phyloP scores from a whole-genome alignment of 2,113 vertebrate genomes.

The Macaca nemestrina region DNA sequence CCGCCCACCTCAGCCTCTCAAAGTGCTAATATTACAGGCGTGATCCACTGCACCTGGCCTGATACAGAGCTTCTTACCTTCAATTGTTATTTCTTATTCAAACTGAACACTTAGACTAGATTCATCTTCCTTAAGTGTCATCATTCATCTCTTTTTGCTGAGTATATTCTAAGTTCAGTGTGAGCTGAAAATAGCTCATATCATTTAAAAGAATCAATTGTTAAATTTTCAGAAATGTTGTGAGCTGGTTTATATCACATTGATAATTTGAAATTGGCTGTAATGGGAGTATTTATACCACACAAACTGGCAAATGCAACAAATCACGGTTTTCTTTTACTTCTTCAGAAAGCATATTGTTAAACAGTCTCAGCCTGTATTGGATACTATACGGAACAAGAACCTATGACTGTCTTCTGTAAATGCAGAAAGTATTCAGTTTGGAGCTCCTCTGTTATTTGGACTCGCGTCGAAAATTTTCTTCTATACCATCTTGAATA shows the following conservation, averaged over 20 bases:
- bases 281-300: neutral
- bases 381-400: neutral
- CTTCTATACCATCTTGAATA: neutral
- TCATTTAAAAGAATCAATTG: neutral
- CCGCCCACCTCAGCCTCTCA: no score
- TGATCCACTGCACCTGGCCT: no score
- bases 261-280: neutral
- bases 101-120: neutral
- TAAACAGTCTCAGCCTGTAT: neutral
- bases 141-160: neutral
- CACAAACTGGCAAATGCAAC: neutral
- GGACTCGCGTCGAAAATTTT: neutral
- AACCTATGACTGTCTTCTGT: neutral
- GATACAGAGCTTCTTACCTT: neutral
- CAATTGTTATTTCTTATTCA: neutral
- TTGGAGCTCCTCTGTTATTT: neutral
- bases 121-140: neutral
- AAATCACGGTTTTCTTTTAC: neutral
- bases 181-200: neutral
- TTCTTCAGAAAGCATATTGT: neutral
- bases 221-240: neutral
- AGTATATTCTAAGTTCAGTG: neutral
- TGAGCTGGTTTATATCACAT: neutral
- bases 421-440: neutral
- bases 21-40: no score